Evolutionary conservation across 2,113 vertebrate genomes (phyloP), one percentile per base, ranked within the genome.

Genomic region (Jacana jacana): DNA sequence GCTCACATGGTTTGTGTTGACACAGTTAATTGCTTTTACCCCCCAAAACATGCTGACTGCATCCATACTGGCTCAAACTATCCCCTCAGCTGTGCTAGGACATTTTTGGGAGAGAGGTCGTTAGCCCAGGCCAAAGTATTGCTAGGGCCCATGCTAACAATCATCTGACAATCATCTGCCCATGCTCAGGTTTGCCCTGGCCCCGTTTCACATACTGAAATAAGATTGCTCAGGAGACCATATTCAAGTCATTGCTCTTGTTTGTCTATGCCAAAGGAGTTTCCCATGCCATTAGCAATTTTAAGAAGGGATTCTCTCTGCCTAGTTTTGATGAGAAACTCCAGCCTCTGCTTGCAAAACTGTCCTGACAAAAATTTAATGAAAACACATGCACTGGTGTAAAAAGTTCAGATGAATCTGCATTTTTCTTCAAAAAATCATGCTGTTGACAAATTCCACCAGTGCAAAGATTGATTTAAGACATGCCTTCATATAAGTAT

Each of bases 1-100:
- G 65, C 44, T 97, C 6, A 0, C 63, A 71, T 1, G 13, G 83
- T 70, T 95, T 92, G 93, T 95, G 93, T 96, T 97, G 95, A 96
- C 94, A 95, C 65, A 93, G 91, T 91, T 91, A 96, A 97, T 95
- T 92, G 93, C 91, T 93, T 91, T 93, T 79, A 86, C 94, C 86
- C 92, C 90, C 69, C 5, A 83, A 95, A 95, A 91, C 93, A 93
- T 85, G 93, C 95, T 97, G 91, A 92, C 95, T 97, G 86, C 77
- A 93, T 95, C 96, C 91, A 94, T 84, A 92, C 83, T 78, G 89
- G 92, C 86, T 92, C 83, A 93, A 84, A 86, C 55, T 84, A 92
- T 92, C 91, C 70, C 93, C 33, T 96, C 86, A 84, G 84, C 65
- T 93, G 65, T 87, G 86, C 81, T 89, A 89, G 81, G 94, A 92